Evolutionary conservation across 1,140 invertebrate species (phyloP).

Genomic region (Drosophila paulistorum): DNA sequence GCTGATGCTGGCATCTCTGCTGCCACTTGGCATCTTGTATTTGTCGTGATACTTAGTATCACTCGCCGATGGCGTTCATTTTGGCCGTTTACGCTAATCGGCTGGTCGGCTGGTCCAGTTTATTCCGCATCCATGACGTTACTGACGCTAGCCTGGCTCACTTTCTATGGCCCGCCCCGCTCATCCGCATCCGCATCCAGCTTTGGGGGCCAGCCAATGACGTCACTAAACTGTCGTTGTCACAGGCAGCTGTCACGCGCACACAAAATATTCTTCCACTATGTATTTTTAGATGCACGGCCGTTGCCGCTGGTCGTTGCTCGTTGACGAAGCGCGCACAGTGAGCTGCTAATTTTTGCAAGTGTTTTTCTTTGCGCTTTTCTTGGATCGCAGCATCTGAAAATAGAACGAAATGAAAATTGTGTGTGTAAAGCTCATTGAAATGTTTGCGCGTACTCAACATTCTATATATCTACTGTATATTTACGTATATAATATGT

Average conservation of each 20-base stretch:
- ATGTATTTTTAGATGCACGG: constrained; percentile 64
- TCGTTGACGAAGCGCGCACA: constrained; percentile 3
- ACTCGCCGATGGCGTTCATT: constrained; percentile 22
- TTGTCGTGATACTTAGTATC: constrained; percentile 17
- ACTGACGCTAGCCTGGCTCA: neutral
- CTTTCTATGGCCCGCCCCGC: neutral
- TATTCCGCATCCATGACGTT: constrained; percentile 63
- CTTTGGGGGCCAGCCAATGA: constrained; percentile 56
- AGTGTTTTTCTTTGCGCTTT: constrained; percentile 79
- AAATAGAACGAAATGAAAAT: constrained; percentile 62
- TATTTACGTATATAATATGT: neutral
- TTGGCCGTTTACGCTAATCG: neutral
- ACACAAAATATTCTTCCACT: constrained; percentile 60
- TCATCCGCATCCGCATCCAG: neutral
- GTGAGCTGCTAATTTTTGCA: constrained; percentile 74
- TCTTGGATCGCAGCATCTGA: constrained; percentile 70
- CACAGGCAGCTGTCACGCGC: constrained; percentile 73
- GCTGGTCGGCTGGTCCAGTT: constrained; percentile 32
- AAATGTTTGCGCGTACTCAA: constrained; percentile 80
- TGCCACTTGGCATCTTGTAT: constrained; percentile 27
- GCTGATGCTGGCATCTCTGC: constrained; percentile 17
- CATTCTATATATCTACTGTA: constrained; percentile 54
- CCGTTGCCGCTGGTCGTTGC: constrained; percentile 26
- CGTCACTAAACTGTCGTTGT: constrained; percentile 52
- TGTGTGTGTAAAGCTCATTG: constrained; percentile 73